Evolutionary conservation across 2,113 vertebrate genomes (phyloP), one percentile per base, ranked within the genome.

Genomic region (Megaceryle maxima): DNA sequence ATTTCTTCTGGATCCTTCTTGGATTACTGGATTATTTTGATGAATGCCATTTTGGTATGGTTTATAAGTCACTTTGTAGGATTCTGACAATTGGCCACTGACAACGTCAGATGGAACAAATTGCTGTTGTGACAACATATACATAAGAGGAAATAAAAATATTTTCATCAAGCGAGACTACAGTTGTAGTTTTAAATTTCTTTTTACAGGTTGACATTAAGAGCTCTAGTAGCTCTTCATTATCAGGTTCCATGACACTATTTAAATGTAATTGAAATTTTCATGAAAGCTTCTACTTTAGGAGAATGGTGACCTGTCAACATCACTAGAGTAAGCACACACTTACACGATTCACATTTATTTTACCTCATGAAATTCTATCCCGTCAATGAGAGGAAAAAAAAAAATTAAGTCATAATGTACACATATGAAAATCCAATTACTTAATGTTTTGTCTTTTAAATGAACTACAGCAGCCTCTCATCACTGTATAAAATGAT

Each of bases 11-110:
- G 37, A 74, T 92, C 77, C 75, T 28, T 90, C 97, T 53, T 97
- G 97, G 12, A 97, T 84, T 96, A 97, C 95, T 50, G 98, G 97
- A 91, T 95, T 97, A 70, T 97, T 91, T 37, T 96, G 97, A 89
- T 98, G 98, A 74, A 89, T 95, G 66, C 96, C 94, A 95, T 98
- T 95, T 69, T 98, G 98, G 63, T 98, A 98, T 31, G 99, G 99
- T n/a, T 98, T 99, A 80, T 98, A 99, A 41, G 77, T 98, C 74
- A 98, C 98, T 97, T 98, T 98, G 91, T 98, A 98, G n/a, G 97
- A 90, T 73, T 98, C 98, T 48, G 91, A 57, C 10, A 72, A 86
- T 35, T 97, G 97, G 48, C 97, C 95, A 33, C 41, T 91, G 31
- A 92, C 96, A 92, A 90, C 83, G n/a, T 98, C 97, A 76, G 97